These are phyloP conservation scores for Neuroterus valhalla DNA, from an alignment of 1,140 invertebrate genomes.

Conservation along the genomic window DNA sequence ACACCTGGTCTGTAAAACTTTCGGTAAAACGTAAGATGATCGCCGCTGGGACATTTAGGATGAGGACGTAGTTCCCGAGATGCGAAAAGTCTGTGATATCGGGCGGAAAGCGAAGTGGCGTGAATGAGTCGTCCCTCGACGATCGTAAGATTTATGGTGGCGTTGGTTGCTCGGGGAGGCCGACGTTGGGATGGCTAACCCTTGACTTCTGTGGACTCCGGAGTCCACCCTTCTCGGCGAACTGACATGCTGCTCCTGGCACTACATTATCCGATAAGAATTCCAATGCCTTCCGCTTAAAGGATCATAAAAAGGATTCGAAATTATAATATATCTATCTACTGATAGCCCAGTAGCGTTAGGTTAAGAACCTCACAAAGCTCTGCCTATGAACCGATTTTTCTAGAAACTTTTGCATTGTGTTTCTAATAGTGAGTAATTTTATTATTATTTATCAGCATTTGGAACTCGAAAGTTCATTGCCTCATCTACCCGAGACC, in stretches of 20 bases:
- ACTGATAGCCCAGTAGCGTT: no score
- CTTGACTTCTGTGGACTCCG: constrained; percentile 65
- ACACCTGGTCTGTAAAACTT: background rate
- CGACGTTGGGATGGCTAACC: constrained; percentile 58
- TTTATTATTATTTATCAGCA: no score
- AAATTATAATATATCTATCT: background rate
- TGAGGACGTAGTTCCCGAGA: constrained; percentile 24
- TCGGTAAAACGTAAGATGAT: constrained; percentile 24
- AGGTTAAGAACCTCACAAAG: no score
- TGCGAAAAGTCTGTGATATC: constrained; percentile 55
- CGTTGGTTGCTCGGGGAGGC: constrained; percentile 53
- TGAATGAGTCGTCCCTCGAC: constrained; percentile 73
- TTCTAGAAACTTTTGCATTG: no score
- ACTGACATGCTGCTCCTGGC: constrained; percentile 41
- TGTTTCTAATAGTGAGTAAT: no score
- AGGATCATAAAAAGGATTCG: background rate
- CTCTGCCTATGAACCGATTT: no score
- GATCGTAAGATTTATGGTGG: constrained; percentile 73
- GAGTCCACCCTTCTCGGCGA: constrained; percentile 46
- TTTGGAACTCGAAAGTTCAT: no score
- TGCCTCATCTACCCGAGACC: no score
- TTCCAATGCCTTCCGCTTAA: constrained; percentile 3
- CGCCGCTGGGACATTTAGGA: constrained; percentile 24
- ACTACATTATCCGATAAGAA: constrained; percentile 49
- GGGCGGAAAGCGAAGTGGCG: constrained; percentile 67